Percentiles rank a stretch among this genome's conserved stretches.
phyloP scores from a whole-genome alignment of 2,888 invertebrate species.

The Shargacucullia verbasci region DNA sequence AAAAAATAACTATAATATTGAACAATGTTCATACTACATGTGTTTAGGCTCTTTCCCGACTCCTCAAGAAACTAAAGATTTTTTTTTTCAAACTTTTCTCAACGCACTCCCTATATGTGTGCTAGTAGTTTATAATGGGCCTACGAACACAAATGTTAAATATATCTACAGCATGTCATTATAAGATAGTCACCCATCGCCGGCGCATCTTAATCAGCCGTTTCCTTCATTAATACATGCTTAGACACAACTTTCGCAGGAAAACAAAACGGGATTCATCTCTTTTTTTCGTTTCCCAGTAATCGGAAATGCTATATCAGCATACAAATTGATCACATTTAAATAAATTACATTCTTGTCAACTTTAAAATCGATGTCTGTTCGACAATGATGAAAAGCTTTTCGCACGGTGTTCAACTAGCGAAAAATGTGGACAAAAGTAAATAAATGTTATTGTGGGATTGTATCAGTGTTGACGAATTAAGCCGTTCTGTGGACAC shows the following conservation, averaged over 20 bases:
- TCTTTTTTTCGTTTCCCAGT: constrained; percentile 1
- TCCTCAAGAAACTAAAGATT: too few species aligned
- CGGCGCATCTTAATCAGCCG: constrained; percentile 27
- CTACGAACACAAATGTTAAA: too few species aligned
- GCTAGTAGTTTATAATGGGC: too few species aligned
- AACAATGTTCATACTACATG: too few species aligned
- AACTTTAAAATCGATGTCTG: constrained; percentile 22
- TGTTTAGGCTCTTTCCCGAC: too few species aligned
- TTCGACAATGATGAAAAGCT: constrained; percentile 36
- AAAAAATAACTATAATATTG: too few species aligned
- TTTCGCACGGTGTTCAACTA: constrained; percentile 64
- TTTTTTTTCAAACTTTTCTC: too few species aligned
- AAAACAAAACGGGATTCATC: constrained; percentile 6
- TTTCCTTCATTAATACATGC: constrained; percentile 32
- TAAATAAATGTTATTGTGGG: constrained; percentile 53
- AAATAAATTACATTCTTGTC: constrained; percentile 27
- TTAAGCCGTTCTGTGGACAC: constrained; percentile 51
- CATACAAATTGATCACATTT: constrained; percentile 20
- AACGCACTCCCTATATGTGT: too few species aligned
- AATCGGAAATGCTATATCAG: constrained; percentile 25
- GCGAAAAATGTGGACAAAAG: constrained; percentile 56
- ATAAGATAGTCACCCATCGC: constrained; percentile 6
- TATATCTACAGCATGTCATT: too few species aligned
- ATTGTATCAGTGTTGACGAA: constrained; percentile 61
- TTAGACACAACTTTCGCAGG: constrained; percentile 20